Evolutionary conservation across 2,888 invertebrate genomes (phyloP), one percentile per base, ranked within the genome.

Genomic region (Polydrusus pterygomalis): DNA sequence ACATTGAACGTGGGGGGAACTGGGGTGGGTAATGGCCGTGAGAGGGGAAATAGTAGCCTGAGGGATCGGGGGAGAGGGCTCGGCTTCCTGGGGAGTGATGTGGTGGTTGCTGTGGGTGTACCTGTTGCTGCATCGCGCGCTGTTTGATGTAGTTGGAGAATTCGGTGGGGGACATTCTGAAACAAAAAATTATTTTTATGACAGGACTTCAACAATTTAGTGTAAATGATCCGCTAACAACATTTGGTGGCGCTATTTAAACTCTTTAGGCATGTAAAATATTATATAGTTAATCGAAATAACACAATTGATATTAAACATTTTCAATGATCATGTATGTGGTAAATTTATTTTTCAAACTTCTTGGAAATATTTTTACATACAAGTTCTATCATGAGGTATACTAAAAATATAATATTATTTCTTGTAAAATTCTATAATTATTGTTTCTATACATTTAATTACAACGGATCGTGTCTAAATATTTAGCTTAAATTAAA

Each of bases 71-170:
- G 74, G 88, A 83, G 91, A 93, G 82, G 90, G 92, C 79, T 91
- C 94, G 88, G 89, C 91, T 82, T 89, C 89, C 78, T 82, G 89
- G 87, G 82, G 91, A 88, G 86, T 83, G 90, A 86, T 86, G 88
- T 83, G 84, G 88, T 1, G 83, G 83, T 67, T 79, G 83, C 73
- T 83, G 84, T 85, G 64, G 88, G 87, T 75, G 87, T 74, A 87
- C 87, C 77, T 88, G 89, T 77, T 89, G 97, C 88, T 96, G 95
- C 90, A 96, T 93, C 80, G 96, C 96, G 81, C 97, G 93, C 88
- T 97, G 97, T 89, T 97, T 97, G 88, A 97, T 97, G 91, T 97
- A 97, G 90, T 97, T 96, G 88, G 96, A 96, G 91, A 97, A 97
- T 90, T 98, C 98, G 82, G 98, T 98, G 79, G 98, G 98, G 71